Percentiles rank a stretch among this genome's conserved stretches.
Conservation (phyloP, 2,113 vertebrate species). For the Oncorhynchus nerka region DNA sequence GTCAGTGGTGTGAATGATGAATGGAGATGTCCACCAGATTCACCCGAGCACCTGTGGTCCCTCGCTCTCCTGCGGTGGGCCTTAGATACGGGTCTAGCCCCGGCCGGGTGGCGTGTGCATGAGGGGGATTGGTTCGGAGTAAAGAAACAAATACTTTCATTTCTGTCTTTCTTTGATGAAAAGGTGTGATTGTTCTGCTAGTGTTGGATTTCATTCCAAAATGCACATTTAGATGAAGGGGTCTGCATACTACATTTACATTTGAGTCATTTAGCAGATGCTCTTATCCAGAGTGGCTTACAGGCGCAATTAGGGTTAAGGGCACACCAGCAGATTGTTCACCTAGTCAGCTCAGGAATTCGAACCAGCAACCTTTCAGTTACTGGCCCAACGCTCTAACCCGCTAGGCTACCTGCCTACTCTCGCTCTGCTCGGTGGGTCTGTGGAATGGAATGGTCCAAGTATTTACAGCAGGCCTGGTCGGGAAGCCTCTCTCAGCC, state of each 20-base stretch:
- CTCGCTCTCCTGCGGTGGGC: not conserved
- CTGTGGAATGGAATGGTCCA: constrained; percentile 25
- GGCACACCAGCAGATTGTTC: no score
- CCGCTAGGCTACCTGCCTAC: not conserved
- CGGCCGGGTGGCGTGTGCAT: not conserved
- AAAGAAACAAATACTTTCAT: not conserved
- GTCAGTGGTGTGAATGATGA: constrained; percentile 78
- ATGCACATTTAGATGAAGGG: not conserved
- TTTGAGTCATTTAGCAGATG: no score
- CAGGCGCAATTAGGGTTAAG: no score
- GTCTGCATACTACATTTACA: no score
- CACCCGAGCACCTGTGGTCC: constrained; percentile 70
- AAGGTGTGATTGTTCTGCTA: not conserved
- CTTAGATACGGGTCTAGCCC: not conserved
- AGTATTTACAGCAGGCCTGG: constrained; percentile 27
- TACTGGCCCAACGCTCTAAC: no score
- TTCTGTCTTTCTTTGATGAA: not conserved
- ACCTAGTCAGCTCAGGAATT: no score
- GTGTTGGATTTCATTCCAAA: not conserved
- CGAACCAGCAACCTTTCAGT: no score
- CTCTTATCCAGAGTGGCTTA: no score
- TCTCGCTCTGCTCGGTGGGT: constrained; percentile 4
- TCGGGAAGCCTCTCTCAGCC: constrained; percentile 21
- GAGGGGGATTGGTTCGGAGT: not conserved
- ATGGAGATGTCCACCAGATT: constrained; percentile 76